phyloP scores from a whole-genome alignment of 2,888 invertebrate species.

The Lasioglossum leucozonium region DNA sequence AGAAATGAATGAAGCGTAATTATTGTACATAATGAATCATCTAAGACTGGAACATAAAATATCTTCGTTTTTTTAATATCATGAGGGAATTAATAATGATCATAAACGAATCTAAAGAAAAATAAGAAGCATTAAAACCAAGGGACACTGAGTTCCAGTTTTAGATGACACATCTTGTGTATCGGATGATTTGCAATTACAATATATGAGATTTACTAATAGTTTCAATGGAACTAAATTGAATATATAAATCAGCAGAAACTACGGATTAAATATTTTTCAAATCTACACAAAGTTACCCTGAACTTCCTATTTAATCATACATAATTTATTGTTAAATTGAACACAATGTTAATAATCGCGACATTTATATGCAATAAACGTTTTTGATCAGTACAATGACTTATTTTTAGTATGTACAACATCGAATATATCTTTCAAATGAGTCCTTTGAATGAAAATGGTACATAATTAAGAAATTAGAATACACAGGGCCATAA shows the following conservation, averaged over 20 bases:
- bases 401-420: conserved; percentile 36
- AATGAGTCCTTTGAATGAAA: neutral
- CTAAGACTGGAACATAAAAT: neutral
- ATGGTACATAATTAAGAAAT: neutral
- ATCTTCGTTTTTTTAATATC: neutral
- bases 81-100: neutral
- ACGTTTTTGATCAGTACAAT: neutral
- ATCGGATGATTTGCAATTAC: conserved; percentile 7
- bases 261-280: neutral
- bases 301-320: conserved; percentile 35
- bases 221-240: neutral
- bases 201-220: neutral
- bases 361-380: conserved; percentile 2
- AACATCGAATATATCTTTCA: conserved; percentile 5
- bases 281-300: conserved; percentile 36
- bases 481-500: neutral
- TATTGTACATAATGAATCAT: neutral
- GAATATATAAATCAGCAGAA: neutral
- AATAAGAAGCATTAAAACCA: neutral
- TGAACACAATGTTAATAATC: conserved; percentile 1
- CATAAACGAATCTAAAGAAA: no score
- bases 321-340: conserved; percentile 2
- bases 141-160: neutral
- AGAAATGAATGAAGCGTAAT: neutral
- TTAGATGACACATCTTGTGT: neutral